phyloP scores from a whole-genome alignment of 2,113 vertebrate species.

The Gambusia affinis region DNA sequence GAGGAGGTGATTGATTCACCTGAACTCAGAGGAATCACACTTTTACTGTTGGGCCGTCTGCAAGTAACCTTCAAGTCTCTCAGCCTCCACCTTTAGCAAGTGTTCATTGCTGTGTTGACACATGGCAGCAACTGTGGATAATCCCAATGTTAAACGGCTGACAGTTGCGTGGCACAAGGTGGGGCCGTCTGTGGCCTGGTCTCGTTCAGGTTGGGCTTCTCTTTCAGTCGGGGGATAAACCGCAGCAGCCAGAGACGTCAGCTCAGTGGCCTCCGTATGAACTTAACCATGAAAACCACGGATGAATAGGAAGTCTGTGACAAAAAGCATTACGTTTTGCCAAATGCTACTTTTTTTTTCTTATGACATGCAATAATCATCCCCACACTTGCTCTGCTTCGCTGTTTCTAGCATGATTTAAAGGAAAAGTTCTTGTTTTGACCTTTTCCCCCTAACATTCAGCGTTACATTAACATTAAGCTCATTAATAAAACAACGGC shows the following conservation, averaged over 20 bases:
- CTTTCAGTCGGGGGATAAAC: conserved; percentile 1
- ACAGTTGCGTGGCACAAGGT: conserved; percentile 58
- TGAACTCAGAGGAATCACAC: conserved; percentile 8
- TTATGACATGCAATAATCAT: too few relatives aligned
- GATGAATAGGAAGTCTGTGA: neutral
- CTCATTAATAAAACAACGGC: neutral
- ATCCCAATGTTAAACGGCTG: conserved; percentile 72
- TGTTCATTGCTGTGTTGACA: conserved; percentile 76
- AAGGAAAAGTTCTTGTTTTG: neutral
- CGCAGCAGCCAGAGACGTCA: neutral
- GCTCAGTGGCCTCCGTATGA: neutral
- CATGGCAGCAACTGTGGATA: conserved; percentile 68
- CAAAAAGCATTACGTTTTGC: neutral
- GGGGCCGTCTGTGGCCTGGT: conserved; percentile 22
- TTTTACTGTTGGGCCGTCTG: conserved; percentile 25
- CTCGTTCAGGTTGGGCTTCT: neutral
- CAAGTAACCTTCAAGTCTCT: neutral
- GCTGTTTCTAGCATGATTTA: neutral
- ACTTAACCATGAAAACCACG: neutral
- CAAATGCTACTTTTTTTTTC: neutral
- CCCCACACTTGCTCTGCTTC: too few relatives aligned
- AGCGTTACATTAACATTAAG: too few relatives aligned
- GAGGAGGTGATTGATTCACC: neutral
- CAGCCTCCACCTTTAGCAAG: conserved; percentile 55
- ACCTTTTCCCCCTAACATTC: neutral